Percentiles rank a stretch among this genome's conserved stretches.
Conservation (phyloP, 2,113 vertebrate genomes). For the Barnardius zonarius region DNA sequence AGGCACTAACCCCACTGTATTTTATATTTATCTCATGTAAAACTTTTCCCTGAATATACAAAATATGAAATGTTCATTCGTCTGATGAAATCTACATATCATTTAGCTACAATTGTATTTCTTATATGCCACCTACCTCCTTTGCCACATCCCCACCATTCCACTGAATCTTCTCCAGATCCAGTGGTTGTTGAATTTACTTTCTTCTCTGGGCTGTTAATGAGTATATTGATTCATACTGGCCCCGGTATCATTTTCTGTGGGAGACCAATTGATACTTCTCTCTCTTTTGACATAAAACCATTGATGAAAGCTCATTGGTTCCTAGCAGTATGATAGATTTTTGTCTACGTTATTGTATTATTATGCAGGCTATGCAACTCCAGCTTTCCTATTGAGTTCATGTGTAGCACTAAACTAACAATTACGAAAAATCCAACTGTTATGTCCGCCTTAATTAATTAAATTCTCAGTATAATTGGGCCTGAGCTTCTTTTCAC, state of each 20-base stretch:
- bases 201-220: conserved; percentile 61
- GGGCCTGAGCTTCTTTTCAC: not conserved
- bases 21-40: not conserved
- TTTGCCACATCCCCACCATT: not conserved
- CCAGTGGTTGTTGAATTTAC: conserved; percentile 46
- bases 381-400: conserved; percentile 17
- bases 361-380: conserved; percentile 59
- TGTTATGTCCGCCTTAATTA: conserved; percentile 29
- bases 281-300: conserved; percentile 62
- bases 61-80: not conserved
- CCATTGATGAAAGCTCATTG: conserved; percentile 66
- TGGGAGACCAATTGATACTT: conserved; percentile 67
- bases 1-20: not conserved
- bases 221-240: conserved; percentile 67
- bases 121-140: not conserved
- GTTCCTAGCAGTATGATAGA: conserved; percentile 52
- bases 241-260: conserved; percentile 18
- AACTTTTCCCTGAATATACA: not conserved
- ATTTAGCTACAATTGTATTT: not conserved
- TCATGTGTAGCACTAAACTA: not conserved
- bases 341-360: conserved; percentile 57
- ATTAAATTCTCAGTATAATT: conserved; percentile 39
- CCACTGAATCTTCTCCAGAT: conserved; percentile 33
- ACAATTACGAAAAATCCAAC: conserved; percentile 43
- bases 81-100: not conserved